Base-by-base conservation (phyloP, 2,888 invertebrate genomes). In the Mimachlamys varia region DNA sequence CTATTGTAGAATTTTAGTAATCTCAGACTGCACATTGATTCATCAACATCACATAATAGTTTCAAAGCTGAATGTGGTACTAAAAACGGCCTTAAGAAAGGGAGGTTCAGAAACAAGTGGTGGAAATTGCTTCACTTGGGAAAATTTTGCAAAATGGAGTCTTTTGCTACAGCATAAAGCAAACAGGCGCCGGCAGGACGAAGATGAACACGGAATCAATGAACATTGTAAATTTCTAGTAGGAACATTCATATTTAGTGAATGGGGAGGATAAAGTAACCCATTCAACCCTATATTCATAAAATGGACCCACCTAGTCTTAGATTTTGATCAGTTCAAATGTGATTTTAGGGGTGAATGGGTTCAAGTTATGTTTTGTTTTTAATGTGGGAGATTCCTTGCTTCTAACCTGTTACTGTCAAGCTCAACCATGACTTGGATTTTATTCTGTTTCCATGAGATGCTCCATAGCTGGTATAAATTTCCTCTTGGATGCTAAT, bases 401-500 rank as follows among this genome's bases (percentile, higher is more conserved):
- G 7, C 76, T 12, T 27, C 76, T 76, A 76, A 76, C 76, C 76
- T 76, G 76, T 76, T 12, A 33, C 76, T 76, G 76, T 76, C 76
- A 76, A 76, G 76, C 27, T 76, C 76, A 76, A 76, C 33, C 12
- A 33, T 76, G 76, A 76, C 76, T 27, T 27, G 27, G 76, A 76
- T 33, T 76, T 33, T 76, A 76, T 76, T 76, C 76, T 33, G 76
- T 76, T 76, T 76, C 76, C 76, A 76, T 76, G 33, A 76, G 22
- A 22, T 76, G 76, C 76, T 76, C 76, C 76, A 76, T 76, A 13
- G 76, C 76, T 27, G 76, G 76, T 76, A 76, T 33, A 76, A 76
- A 76, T 76, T 76, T 76, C 76, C 76, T 76, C 76, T 76, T 76
- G 76, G 76, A 27, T 76, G 76, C 33, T 76, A 33, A 76, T 76